A percentile compares a stretch with the other conserved stretches of the same genome.
Conservation (phyloP, 2,888 invertebrate species). For the Melangyna quadrimaculata region DNA sequence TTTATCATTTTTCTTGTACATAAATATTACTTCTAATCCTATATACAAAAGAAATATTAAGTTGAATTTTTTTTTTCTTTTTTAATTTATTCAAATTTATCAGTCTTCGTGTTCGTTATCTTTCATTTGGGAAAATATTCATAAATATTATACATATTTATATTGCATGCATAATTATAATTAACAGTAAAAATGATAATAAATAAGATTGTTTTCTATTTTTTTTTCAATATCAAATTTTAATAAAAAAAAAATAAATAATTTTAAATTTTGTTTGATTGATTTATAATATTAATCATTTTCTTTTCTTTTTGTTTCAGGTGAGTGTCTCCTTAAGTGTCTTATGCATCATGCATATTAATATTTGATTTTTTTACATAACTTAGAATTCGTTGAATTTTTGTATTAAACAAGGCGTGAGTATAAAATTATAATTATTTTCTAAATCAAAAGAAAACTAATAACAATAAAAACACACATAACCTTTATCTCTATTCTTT, state of each 20-base stretch:
- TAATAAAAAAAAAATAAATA: not conserved
- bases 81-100: not conserved
- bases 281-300: slow-evolving; percentile 9
- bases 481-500: not conserved
- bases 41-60: not conserved
- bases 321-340: slow-evolving; percentile 34
- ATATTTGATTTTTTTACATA: not conserved
- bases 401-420: not conserved
- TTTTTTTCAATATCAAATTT: not conserved
- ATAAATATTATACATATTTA: not conserved
- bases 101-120: not conserved
- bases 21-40: not conserved
- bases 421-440: not conserved
- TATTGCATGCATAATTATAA: slow-evolving; percentile 56
- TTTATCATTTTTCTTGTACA: not conserved
- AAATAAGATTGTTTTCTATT: not conserved
- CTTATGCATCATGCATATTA: not conserved
- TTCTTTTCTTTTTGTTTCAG: slow-evolving; percentile 28
- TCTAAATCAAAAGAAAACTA: slow-evolving; percentile 6
- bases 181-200: slow-evolving; percentile 29
- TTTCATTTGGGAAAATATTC: not conserved
- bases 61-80: not conserved
- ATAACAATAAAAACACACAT: not conserved
- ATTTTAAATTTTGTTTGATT: not conserved
- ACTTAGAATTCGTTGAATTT: not conserved